Evolutionary conservation across 1,140 invertebrate species (phyloP).

Genomic region (Phocides pigmalion): DNA sequence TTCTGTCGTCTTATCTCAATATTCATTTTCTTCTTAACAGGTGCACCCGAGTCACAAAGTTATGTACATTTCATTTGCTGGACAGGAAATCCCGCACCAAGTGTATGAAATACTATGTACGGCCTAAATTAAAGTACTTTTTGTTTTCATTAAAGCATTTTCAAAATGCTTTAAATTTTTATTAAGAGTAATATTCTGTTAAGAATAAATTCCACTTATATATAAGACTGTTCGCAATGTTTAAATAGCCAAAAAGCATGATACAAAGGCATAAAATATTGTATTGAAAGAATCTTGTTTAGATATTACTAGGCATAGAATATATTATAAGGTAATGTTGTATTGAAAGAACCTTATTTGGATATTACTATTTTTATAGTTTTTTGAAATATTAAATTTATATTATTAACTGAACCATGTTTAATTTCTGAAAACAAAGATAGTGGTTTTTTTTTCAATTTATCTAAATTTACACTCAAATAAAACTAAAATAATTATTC

Average conservation of each 20-base stretch:
- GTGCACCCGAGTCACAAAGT: conserved; percentile 88
- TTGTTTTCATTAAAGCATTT: conserved; percentile 14
- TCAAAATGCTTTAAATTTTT: conserved; percentile 8
- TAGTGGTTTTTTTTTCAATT: not conserved
- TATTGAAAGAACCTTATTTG: not conserved
- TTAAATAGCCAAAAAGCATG: not conserved
- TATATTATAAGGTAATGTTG: too few species aligned
- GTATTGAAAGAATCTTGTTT: too few species aligned
- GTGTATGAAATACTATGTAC: conserved; percentile 84
- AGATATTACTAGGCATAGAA: too few species aligned
- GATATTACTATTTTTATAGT: conserved; percentile 1
- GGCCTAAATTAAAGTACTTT: conserved; percentile 44
- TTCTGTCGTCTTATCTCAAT: too few species aligned
- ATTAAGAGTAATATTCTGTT: conserved; percentile 20
- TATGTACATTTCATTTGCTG: conserved; percentile 89
- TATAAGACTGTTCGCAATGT: conserved; percentile 10
- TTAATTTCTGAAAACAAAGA: not conserved
- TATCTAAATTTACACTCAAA: too few species aligned
- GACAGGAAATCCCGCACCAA: conserved; percentile 86
- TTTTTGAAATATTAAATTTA: conserved; percentile 20
- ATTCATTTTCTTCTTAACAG: conserved; percentile 65
- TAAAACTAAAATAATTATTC: too few species aligned
- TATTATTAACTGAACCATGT: not conserved
- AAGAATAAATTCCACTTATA: conserved; percentile 7
- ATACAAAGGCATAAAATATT: not conserved